Base-by-base conservation (phyloP, 1,140 invertebrate genomes). In the Propsilocerus akamusi region DNA sequence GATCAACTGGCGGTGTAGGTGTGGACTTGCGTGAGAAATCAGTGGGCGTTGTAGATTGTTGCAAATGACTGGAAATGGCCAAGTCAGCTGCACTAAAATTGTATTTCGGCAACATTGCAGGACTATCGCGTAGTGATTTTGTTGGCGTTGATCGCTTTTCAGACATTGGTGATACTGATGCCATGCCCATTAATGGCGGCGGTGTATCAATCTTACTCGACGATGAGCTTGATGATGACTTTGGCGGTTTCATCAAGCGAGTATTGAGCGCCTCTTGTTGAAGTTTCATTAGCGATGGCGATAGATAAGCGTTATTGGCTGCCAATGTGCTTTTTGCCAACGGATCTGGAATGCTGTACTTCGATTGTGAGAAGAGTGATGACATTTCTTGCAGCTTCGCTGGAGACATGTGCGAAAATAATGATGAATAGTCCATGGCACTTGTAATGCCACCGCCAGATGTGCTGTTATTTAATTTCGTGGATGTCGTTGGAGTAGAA, bases 231-330 rank as follows among this genome's bases (percentile, higher is more conserved):
- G 58, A 58, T 14, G 59, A 59, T 8, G 57, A 59, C 52, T 63
- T 59, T 20, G 66, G 59, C 49, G 69, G 59, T 58, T 69, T 56
- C 66, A 69, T 58, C 64, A 70, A 57, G 68, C 65, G 53, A 58
- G 70, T 63, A 24, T 69, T 70, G 5, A 72, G 53, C 1, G 71
- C 61, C 51, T 72, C 71, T 55, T 72, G 70, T 58, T 72, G 63
- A 1, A 65, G 59, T 49, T 65, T 72, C 52, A 71, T 69, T 23
- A 70, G 59, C 52, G 70, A 70, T 12, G 68, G 69, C 32, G 67
- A 74, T 54, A 80, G 64, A 46, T 78, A 79, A 74, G 79, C 77
- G 55, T 79, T 79, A 54, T 78, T 79, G 3, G 76, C 76, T 1
- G 76, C 76, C 52, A 80, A 61, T 25, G 76, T 78, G n/a, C 73